Evolutionary conservation across 2,113 vertebrate species (phyloP).

Genomic region (Hylia prasina): DNA sequence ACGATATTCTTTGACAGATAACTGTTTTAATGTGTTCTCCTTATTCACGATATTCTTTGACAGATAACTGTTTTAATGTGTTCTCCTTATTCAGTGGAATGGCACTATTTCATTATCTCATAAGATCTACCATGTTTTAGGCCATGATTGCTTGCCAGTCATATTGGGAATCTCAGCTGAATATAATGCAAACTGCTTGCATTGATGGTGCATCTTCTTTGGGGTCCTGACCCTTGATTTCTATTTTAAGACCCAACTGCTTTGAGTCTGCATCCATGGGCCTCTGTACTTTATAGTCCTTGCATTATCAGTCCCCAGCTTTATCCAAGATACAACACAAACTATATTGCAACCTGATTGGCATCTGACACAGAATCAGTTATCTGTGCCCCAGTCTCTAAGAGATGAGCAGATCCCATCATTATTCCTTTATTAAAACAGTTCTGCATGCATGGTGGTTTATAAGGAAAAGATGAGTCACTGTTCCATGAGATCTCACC

Average conservation of each 20-base stretch:
- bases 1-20: background rate
- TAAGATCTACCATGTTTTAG: background rate
- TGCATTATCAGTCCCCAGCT: background rate
- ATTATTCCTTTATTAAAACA: conserved; percentile 30
- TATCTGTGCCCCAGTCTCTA: background rate
- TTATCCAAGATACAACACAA: background rate
- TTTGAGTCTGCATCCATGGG: background rate
- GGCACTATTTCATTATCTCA: background rate
- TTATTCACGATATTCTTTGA: no score
- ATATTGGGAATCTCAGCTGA: background rate
- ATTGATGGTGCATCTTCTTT: background rate
- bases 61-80: background rate
- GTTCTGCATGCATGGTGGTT: background rate
- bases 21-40: background rate
- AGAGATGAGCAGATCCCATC: background rate
- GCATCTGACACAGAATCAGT: background rate
- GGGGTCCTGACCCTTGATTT: background rate
- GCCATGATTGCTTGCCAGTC: background rate
- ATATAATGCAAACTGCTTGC: background rate
- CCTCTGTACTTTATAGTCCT: background rate
- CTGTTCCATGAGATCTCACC: conserved; percentile 6
- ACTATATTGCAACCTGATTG: background rate
- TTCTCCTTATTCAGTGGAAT: background rate
- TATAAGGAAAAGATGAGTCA: conserved; percentile 40
- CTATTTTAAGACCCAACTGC: background rate